These are phyloP conservation scores for Portevinia maculata DNA, from an alignment of 2,888 invertebrate species.

Conservation along the genomic window DNA sequence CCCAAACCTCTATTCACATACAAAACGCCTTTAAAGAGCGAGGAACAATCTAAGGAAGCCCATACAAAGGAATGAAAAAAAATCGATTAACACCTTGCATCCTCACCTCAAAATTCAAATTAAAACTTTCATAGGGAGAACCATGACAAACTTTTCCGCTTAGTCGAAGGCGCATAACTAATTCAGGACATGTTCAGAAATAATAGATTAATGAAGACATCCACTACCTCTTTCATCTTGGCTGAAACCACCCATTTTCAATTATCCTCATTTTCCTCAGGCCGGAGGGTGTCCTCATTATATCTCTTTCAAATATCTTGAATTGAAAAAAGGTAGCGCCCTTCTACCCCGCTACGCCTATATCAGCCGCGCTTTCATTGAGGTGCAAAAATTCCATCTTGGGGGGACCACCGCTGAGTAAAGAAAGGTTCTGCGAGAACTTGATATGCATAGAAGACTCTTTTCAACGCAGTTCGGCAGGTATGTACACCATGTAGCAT, in stretches of 20 bases:
- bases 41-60: constrained; percentile 36
- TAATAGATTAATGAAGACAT: constrained; percentile 53
- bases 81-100: constrained; percentile 28
- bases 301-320: constrained; percentile 70
- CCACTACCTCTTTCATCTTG: constrained; percentile 20
- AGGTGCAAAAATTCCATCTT: constrained; percentile 65
- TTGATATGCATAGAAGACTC: neutral
- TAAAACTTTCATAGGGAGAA: constrained; percentile 54
- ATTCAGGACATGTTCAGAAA: constrained; percentile 70
- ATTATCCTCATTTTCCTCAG: constrained; percentile 66
- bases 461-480: neutral
- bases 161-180: constrained; percentile 42
- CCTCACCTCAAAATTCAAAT: constrained; percentile 60
- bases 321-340: constrained; percentile 25
- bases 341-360: neutral
- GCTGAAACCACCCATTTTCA: constrained; percentile 51
- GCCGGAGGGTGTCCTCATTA: constrained; percentile 63
- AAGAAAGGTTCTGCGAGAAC: constrained; percentile 21
- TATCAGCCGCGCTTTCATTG: constrained; percentile 34
- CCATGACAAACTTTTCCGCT: constrained; percentile 56
- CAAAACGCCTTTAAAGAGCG: constrained; percentile 33
- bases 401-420: neutral
- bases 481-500: neutral
- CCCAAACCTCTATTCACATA: constrained; percentile 29
- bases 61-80: constrained; percentile 19